Conservation (phyloP, 2,113 vertebrate species). For the cat (Felis catus) region F.catus_Fca126_mat1.0 CM031426.1:39865001-39865500, state of each 20-base stretch:
- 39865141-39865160: not conserved
- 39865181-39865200: not conserved
- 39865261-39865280: not conserved
- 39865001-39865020: not conserved
- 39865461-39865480: not conserved
- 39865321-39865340: not conserved
- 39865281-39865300: not conserved
- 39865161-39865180: not conserved
- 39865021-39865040: not conserved
- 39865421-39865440: not conserved
- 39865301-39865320: not conserved
- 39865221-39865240: not conserved
- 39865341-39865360: not conserved
- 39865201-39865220: not conserved
- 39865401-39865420: not conserved
- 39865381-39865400: not conserved
- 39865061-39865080: constrained; percentile 29
- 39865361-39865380: not conserved
- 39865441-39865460: not conserved
- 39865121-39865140: not conserved
- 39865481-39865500: not conserved
- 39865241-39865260: not conserved
- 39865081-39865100: constrained; percentile 39
- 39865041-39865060: constrained; percentile 33
- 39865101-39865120: not conserved